Evolutionary conservation across 2,888 invertebrate genomes (phyloP), one percentile per base, ranked within the genome.

Genomic region (Gortyna flavago): DNA sequence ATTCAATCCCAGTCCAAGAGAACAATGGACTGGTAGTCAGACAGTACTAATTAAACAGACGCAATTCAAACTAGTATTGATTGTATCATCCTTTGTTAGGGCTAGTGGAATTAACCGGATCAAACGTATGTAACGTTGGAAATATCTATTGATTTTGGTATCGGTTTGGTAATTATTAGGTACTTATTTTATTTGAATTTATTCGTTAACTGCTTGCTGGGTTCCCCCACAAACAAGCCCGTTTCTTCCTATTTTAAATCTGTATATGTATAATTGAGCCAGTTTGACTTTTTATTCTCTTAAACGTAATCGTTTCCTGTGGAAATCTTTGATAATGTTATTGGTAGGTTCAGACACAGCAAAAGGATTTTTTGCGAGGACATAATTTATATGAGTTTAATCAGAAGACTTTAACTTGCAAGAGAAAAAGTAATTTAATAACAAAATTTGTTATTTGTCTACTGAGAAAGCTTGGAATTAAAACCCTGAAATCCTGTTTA

Each of bases 41-140:
- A 41, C 32, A 41, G 59, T n/a, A 62, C 38, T 77, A 67, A 77
- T 77, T 77, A 77, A 67, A 54, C 25, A 18, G 29, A 65, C 9
- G 35, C 35, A 64, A 51, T 48, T 62, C 61, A 62, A 67, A 77
- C 41, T 32, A 21, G 70, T 35, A 77, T 62, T 68, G 67, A 62
- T 54, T 44, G 21, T 3, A 2, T 35, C 5, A 21, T 16, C 67
- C 38, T 77, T 77, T 68, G 61, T 44, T 9, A 48, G 0, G 21
- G 25, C 18, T 44, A 41, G 18, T 64, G 41, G 64, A 57, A 70
- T 48, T 38, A 11, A 9, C 32, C 11, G 18, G 59, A 61, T 67
- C 41, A 67, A 41, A 77, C 59, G 18, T 54, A 65, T 66, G 38
- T 5, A 38, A 18, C 29, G 6, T 11, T 29, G 16, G 6, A 32